Evolutionary conservation across 2,888 invertebrate species (phyloP).

Genomic region (Xylota segnis): DNA sequence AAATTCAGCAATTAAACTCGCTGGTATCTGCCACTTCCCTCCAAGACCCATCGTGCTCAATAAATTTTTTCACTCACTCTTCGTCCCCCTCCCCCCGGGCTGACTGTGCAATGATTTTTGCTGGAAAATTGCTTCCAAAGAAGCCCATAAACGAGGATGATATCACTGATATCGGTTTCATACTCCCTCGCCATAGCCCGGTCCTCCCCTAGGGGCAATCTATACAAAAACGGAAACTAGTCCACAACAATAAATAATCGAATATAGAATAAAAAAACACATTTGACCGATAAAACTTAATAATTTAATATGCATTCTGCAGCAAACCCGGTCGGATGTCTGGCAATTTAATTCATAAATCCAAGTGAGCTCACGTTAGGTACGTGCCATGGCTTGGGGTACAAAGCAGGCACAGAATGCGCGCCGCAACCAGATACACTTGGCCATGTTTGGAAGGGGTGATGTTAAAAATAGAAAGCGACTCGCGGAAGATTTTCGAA

Average conservation of each 20-base stretch:
- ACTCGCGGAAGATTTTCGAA: constrained; percentile 34
- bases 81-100: too few relatives aligned
- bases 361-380: constrained; percentile 38
- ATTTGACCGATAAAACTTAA: constrained; percentile 54
- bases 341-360: constrained; percentile 59
- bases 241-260: constrained; percentile 47
- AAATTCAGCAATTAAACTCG: constrained; percentile 47
- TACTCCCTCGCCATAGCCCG: not conserved
- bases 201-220: constrained; percentile 13
- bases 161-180: not conserved
- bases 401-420: constrained; percentile 9
- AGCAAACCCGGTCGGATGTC: constrained; percentile 16
- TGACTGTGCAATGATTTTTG: not conserved
- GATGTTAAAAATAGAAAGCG: constrained; percentile 37
- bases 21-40: constrained; percentile 7
- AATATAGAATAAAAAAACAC: not conserved
- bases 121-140: constrained; percentile 29
- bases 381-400: constrained; percentile 37
- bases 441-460: constrained; percentile 19
- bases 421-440: constrained; percentile 20
- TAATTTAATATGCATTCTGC: constrained; percentile 53
- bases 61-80: constrained; percentile 9
- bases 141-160: constrained; percentile 3
- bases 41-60: constrained; percentile 21
- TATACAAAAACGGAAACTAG: constrained; percentile 35